Conservation (phyloP, 2,797 vertebrate genomes). For the Lophius americanus region DNA sequence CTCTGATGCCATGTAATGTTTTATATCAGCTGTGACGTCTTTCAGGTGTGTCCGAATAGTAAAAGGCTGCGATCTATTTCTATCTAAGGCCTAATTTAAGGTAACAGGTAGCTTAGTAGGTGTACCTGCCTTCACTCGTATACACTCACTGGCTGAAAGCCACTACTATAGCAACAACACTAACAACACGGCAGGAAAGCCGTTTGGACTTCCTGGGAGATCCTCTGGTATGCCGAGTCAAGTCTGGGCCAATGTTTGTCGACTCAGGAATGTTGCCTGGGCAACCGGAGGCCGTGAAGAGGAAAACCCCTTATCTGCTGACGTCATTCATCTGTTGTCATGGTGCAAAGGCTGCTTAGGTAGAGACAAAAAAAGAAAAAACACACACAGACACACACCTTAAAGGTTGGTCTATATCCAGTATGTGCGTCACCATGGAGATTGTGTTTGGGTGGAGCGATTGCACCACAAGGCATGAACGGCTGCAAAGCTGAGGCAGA, state of each 20-base stretch:
- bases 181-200: conserved; percentile 73
- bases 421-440: conserved; percentile 66
- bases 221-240: conserved; percentile 75
- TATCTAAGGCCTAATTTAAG: conserved; percentile 12
- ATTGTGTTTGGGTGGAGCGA: conserved; percentile 76
- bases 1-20: neutral
- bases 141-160: conserved; percentile 55
- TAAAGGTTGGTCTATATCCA: conserved; percentile 60
- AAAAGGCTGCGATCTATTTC: conserved; percentile 37
- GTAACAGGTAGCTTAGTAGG: conserved; percentile 19
- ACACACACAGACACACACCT: conserved; percentile 66
- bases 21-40: conserved; percentile 36
- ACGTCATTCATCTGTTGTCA: conserved; percentile 75
- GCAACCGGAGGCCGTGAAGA: conserved; percentile 70
- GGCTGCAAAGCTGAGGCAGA: conserved; percentile 47
- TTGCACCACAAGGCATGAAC: conserved; percentile 66
- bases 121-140: conserved; percentile 65
- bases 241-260: conserved; percentile 80
- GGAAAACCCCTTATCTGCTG: conserved; percentile 82
- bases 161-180: conserved; percentile 78
- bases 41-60: conserved; percentile 42
- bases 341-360: conserved; percentile 66
- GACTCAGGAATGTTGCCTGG: conserved; percentile 79
- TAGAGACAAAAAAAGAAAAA: conserved; percentile 24
- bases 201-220: conserved; percentile 75